These are phyloP conservation scores for Hyposoter dolosus DNA, from an alignment of 2,888 invertebrate species.

Conservation along the genomic window DNA sequence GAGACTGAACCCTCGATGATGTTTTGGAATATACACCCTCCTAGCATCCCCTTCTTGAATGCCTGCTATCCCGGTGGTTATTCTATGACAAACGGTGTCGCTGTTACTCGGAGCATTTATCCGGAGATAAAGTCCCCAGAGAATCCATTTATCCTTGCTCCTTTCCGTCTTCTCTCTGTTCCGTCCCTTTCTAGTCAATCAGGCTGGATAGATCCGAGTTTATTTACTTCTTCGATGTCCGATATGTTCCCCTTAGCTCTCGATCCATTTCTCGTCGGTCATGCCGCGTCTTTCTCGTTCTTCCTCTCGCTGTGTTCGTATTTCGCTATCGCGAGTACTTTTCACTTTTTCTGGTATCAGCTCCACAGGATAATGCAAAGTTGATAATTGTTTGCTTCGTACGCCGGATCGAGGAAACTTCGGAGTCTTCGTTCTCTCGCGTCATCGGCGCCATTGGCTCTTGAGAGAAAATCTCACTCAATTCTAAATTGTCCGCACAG, in stretches of 20 bases:
- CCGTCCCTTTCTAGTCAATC: slow-evolving; percentile 23
- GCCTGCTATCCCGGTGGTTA: slow-evolving; percentile 47
- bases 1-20: slow-evolving; percentile 36
- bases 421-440: slow-evolving; percentile 4
- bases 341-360: slow-evolving; percentile 2
- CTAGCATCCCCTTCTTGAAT: slow-evolving; percentile 37
- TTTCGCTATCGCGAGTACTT: slow-evolving; percentile 36
- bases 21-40: slow-evolving; percentile 36
- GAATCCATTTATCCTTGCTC: slow-evolving; percentile 67
- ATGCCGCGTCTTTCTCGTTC: slow-evolving; percentile 43
- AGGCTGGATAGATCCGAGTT: slow-evolving; percentile 74
- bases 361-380: slow-evolving; percentile 53
- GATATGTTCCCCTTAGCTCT: slow-evolving; percentile 56
- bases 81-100: slow-evolving; percentile 81
- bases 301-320: slow-evolving; percentile 45
- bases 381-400: slow-evolving; percentile 56
- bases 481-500: no score
- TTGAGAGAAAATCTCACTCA: slow-evolving; percentile 25
- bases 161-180: slow-evolving; percentile 1
- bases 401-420: slow-evolving; percentile 27
- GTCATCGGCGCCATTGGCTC: slow-evolving; percentile 19
- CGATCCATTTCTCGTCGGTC: slow-evolving; percentile 49
- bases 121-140: slow-evolving; percentile 76
- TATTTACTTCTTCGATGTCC: slow-evolving; percentile 78
- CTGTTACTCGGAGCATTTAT: slow-evolving; percentile 78